Evolutionary conservation across 2,797 vertebrate genomes (phyloP), one percentile per base, ranked within the genome.

Genomic region (Channa striata): DNA sequence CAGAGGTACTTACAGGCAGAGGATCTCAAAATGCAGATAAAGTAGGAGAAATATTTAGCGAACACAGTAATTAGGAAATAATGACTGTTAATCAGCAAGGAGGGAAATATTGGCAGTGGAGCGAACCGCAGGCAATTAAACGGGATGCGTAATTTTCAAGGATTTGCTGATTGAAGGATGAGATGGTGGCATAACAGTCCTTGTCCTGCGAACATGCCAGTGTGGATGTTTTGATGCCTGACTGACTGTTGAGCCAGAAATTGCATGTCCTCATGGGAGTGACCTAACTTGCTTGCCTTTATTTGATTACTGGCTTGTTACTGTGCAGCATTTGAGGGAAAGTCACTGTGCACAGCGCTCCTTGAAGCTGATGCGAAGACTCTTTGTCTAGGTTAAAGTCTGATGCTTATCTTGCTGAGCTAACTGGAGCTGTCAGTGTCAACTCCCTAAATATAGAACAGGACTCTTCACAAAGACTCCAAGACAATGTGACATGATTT

Each of bases 341-440:
- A 76, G 77, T 43, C 73, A 13, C 6, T 30, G 13, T 3, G 19
- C 1, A 1, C 57, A 51, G 76, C 73, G 59, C 77, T 77, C 68
- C 63, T 72, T 70, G 64, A 65, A 81, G 83, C 78, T 49, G 81
- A 87, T 72, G 74, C 58, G 51, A 81, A 72, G 65, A 83, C 82
- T 87, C 76, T 83, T 87, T 83, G 86, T 89, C 81, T 80, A 14
- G 68, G 81, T 85, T 85, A 70, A 81, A 86, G 84, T 87, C 85
- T 85, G 81, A 87, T 73, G 84, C 78, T 84, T 83, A 80, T 86
- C 82, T 78, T 72, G 16, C 78, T 83, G 87, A 90, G 84, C 84
- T 84, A 92, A 92, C 85, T 48, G 86, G 86, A 90, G 84, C 84
- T 82, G 89, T 91, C 89, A 88, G 70, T 84, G 89, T 90, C 87